These are phyloP conservation scores for Cremastinae sp. DNA, from an alignment of 2,888 invertebrate species.

Conservation along the genomic window DNA sequence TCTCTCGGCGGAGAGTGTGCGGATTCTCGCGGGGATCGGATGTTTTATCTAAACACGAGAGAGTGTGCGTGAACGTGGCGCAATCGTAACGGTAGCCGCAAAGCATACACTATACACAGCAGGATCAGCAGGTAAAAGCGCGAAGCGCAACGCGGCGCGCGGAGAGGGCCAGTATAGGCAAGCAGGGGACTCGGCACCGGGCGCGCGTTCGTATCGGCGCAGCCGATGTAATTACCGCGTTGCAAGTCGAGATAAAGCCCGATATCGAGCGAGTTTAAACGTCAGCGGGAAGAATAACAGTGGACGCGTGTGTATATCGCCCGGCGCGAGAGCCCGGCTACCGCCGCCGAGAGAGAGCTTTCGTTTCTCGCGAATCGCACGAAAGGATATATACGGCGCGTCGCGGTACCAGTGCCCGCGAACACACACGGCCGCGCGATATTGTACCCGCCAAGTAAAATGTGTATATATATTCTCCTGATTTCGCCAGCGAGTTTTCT, in stretches of 20 bases:
- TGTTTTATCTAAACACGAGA: constrained; percentile 25
- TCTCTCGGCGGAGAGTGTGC: background rate
- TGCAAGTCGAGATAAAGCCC: constrained; percentile 64
- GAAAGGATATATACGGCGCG: constrained; percentile 10
- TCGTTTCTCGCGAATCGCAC: constrained; percentile 32
- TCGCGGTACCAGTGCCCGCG: background rate
- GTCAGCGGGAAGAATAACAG: constrained; percentile 59
- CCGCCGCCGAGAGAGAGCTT: constrained; percentile 38
- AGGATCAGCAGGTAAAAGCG: constrained; percentile 28
- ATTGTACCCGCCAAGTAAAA: constrained; percentile 4
- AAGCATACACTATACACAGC: too few relatives aligned
- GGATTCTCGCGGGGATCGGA: constrained; percentile 31
- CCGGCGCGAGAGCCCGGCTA: constrained; percentile 27
- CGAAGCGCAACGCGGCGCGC: constrained; percentile 46
- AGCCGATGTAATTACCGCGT: constrained; percentile 63
- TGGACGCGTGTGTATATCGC: constrained; percentile 28
- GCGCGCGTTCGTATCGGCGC: constrained; percentile 58
- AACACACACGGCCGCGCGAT: constrained; percentile 1
- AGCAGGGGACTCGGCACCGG: too few relatives aligned
- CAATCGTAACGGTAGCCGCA: too few relatives aligned
- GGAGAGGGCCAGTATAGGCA: constrained; percentile 44
- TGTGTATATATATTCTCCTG: constrained; percentile 11
- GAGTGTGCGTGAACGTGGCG: background rate
- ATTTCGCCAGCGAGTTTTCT: constrained; percentile 35
- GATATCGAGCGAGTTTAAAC: constrained; percentile 65